Evolutionary conservation across 2,113 vertebrate species (phyloP), one percentile per base, ranked within the genome.

Genomic region (Jaculus jaculus): DNA sequence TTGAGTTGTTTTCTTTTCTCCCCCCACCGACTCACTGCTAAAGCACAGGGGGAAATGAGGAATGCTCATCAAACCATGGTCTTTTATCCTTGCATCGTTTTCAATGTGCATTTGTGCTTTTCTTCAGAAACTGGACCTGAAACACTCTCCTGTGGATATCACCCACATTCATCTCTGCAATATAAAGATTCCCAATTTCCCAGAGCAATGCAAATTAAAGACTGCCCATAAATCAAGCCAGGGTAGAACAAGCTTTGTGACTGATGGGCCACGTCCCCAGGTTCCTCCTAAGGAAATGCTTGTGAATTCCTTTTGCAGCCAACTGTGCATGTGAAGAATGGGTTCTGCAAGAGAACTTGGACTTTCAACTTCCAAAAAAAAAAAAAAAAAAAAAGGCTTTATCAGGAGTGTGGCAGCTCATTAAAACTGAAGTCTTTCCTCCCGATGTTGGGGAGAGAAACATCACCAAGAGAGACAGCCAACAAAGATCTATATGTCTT

Each of bases 281-380:
- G 80, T 95, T 93, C 89, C 87, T 83, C 88, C 74, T 89, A 78
- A 86, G 15, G 60, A 87, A 88, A 73, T 58, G 85, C 42, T 92
- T 91, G 34, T 0, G 1, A 80, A 58, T 93, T 95, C 69, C 24
- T 88, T 93, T 91, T 51, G 32, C 32, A 81, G 84, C 3, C 42
- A 91, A 91, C 26, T 30, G 51, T 32, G 34, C 20, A 20, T 60
- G 23, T 24, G 68, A 79, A 78, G 69, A 89, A 71, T 37, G 21
- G 30, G 4, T 63, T 94, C 83, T 77, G 32, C 2, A 11, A 85
- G 87, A 88, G 84, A 87, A 89, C 28, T 63, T 74, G 17, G 77
- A 74, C 15, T 81, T 80, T 74, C 26, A 74, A n/a, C 20, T 39
- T 84, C 74, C 63, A 69, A 32, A 85, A 78, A 63, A 26, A n/a